Conservation (phyloP, 1,140 invertebrate species). For the Hydropsyche tenuis region DNA sequence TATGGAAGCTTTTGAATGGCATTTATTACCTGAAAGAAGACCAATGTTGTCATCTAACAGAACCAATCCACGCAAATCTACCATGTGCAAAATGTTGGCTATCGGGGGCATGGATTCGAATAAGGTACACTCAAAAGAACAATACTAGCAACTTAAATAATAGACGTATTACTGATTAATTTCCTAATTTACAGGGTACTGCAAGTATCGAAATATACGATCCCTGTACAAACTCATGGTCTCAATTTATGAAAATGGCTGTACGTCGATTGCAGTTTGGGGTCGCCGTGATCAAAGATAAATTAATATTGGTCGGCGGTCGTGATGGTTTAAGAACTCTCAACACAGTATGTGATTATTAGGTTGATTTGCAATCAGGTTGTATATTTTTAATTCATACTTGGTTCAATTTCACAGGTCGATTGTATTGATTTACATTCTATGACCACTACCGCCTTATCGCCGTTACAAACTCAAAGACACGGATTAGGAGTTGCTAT, state of each 20-base stretch:
- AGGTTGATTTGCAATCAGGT: background rate
- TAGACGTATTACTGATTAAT: background rate
- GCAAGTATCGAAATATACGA: constrained; percentile 91
- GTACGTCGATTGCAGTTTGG: constrained; percentile 87
- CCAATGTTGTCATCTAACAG: constrained; percentile 75
- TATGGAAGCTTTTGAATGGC: constrained; percentile 93
- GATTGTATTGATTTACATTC: constrained; percentile 84
- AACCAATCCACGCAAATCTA: constrained; percentile 88
- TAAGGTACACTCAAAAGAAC: constrained; percentile 52
- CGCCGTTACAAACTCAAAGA: constrained; percentile 90
- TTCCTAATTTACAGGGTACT: constrained; percentile 65
- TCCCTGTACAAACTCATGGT: constrained; percentile 84
- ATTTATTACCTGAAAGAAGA: constrained; percentile 84
- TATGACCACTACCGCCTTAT: constrained; percentile 79
- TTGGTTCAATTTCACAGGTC: constrained; percentile 56
- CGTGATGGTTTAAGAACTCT: constrained; percentile 93
- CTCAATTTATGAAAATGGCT: constrained; percentile 78
- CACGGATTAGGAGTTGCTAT: constrained; percentile 91
- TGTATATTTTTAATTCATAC: background rate
- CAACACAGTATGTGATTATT: constrained; percentile 68
- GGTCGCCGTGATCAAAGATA: constrained; percentile 84
- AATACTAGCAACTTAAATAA: background rate
- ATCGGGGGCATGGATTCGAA: constrained; percentile 92
- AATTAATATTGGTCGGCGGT: constrained; percentile 83
- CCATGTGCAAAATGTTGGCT: constrained; percentile 84